phyloP scores from a whole-genome alignment of 1,140 invertebrate genomes.

The Anastrepha obliqua region DNA sequence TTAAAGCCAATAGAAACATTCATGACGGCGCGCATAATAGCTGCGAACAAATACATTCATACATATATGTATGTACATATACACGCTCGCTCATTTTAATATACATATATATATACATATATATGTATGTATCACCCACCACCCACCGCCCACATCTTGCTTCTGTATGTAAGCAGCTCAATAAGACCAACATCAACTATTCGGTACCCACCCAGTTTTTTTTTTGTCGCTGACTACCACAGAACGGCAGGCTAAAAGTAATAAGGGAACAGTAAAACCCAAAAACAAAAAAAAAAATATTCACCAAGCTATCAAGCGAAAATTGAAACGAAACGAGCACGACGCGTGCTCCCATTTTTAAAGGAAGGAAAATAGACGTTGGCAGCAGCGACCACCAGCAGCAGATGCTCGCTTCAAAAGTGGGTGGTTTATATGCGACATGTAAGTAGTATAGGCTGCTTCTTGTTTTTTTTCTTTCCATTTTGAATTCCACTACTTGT shows the following conservation, averaged over 20 bases:
- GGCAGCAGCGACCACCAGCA: neutral
- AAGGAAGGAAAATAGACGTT: neutral
- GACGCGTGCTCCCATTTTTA: conserved; percentile 37
- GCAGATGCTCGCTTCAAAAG: neutral
- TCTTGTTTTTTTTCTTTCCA: no score
- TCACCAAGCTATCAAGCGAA: neutral
- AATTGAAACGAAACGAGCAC: neutral
- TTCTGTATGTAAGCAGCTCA: neutral
- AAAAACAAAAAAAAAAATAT: neutral
- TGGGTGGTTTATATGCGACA: neutral
- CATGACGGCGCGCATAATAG: conserved; percentile 28
- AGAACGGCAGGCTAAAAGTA: neutral
- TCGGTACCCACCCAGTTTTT: neutral
- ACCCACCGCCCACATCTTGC: neutral
- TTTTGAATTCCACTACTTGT: neutral
- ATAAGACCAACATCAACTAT: neutral
- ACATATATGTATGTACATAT: neutral
- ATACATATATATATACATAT: neutral
- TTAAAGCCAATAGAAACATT: conserved; percentile 39
- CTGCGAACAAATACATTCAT: neutral
- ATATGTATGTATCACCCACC: neutral
- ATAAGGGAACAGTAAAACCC: neutral
- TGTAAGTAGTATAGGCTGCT: no score
- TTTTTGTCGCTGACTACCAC: neutral
- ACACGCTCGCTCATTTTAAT: neutral